A percentile compares a stretch with the other conserved stretches of the same genome.
Evolutionary conservation across 2,888 invertebrate genomes (phyloP).

Genomic region (Epistrophe eligans): DNA sequence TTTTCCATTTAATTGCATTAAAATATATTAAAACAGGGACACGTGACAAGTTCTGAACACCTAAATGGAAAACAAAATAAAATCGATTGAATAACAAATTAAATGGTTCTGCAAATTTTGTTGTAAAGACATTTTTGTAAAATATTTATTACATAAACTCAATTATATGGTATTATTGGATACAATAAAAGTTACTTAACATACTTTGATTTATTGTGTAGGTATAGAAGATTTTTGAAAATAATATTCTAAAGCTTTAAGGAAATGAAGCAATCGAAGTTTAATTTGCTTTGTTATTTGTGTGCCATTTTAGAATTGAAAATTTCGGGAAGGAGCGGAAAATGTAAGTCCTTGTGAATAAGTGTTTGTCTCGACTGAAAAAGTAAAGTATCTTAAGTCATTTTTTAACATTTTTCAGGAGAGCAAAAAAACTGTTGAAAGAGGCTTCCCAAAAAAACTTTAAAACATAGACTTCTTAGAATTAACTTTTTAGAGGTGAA

Average conservation of each 20-base stretch:
- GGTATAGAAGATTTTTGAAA: too few relatives aligned
- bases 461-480: too few relatives aligned
- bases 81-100: background rate
- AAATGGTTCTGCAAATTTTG: background rate
- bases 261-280: slow-evolving; percentile 8
- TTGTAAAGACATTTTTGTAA: too few relatives aligned
- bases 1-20: background rate
- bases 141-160: background rate
- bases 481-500: too few relatives aligned
- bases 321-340: background rate
- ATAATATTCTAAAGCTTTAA: too few relatives aligned
- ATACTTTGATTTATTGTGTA: background rate
- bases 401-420: too few relatives aligned
- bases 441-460: too few relatives aligned
- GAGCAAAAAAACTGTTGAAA: too few relatives aligned
- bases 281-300: background rate
- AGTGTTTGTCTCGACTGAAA: too few relatives aligned
- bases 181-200: background rate
- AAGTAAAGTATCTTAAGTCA: too few relatives aligned
- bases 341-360: background rate
- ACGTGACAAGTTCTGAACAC: background rate
- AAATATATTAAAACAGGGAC: background rate
- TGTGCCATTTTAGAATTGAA: background rate
- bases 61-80: background rate
- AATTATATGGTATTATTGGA: too few relatives aligned